Evolutionary conservation across 1,140 invertebrate species (phyloP).

Genomic region (Zophobas atratus): DNA sequence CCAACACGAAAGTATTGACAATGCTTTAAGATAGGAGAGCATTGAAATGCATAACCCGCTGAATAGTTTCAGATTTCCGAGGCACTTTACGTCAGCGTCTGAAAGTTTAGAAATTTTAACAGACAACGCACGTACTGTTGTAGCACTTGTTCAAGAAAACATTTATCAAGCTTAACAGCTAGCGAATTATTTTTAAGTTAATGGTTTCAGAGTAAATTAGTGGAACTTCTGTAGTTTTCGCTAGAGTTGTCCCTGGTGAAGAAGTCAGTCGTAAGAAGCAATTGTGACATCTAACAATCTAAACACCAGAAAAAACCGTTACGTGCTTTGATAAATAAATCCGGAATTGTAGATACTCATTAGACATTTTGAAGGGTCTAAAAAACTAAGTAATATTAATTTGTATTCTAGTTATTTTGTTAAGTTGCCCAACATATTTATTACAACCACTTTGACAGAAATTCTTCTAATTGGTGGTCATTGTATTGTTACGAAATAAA

Average conservation of each 20-base stretch:
- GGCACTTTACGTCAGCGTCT: not conserved
- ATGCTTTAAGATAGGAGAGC: not conserved
- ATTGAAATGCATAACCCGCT: conserved; percentile 23
- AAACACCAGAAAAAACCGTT: too few species aligned
- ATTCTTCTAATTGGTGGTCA: too few species aligned
- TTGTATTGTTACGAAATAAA: too few species aligned
- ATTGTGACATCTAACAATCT: too few species aligned
- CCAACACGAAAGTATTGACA: conserved; percentile 10
- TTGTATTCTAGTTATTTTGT: too few species aligned
- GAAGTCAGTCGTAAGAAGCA: too few species aligned
- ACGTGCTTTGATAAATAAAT: too few species aligned
- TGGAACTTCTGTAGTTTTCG: not conserved
- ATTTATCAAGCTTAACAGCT: conserved; percentile 34
- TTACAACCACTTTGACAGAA: too few species aligned
- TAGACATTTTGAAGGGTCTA: too few species aligned
- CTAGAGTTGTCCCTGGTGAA: not conserved
- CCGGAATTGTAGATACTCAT: too few species aligned
- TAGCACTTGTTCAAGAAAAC: conserved; percentile 3
- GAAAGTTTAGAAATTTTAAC: conserved; percentile 23
- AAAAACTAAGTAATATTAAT: too few species aligned
- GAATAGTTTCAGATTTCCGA: conserved; percentile 23
- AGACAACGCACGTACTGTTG: conserved; percentile 19
- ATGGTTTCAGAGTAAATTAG: conserved; percentile 14
- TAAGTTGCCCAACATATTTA: too few species aligned
- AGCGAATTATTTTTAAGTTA: conserved; percentile 24